Percentiles rank a stretch among this genome's conserved stretches.
These are phyloP conservation scores for Hippoglossus stenolepis DNA, from an alignment of 2,113 vertebrate species.

Conservation along the genomic window DNA sequence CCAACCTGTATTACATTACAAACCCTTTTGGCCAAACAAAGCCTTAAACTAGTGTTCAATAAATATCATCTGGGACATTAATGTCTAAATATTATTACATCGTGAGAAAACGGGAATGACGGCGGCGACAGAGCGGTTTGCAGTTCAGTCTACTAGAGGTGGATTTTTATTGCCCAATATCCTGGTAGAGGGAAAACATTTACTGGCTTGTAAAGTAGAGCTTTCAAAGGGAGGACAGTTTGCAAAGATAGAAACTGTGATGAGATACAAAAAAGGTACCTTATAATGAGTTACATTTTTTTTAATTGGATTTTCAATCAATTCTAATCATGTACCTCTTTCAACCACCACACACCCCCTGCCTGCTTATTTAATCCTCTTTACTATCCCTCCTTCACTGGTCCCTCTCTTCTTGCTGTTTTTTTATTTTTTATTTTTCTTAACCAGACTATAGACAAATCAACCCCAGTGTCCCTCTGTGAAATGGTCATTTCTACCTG, in stretches of 20 bases:
- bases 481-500: conserved; percentile 44
- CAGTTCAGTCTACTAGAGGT: conserved; percentile 51
- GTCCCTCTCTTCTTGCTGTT: neutral
- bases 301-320: conserved; percentile 46
- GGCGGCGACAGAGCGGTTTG: conserved; percentile 3
- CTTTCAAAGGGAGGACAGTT: conserved; percentile 38
- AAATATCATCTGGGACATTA: conserved; percentile 58
- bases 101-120: conserved; percentile 25
- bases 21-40: conserved; percentile 43
- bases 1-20: conserved; percentile 32
- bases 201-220: conserved; percentile 54
- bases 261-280: conserved; percentile 43
- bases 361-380: conserved; percentile 17
- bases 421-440: neutral
- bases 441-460: conserved; percentile 42
- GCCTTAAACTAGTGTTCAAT: conserved; percentile 69
- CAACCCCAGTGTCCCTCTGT: conserved; percentile 29
- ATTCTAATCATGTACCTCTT: conserved; percentile 47
- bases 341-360: conserved; percentile 33
- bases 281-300: conserved; percentile 11
- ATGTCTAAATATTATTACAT: conserved; percentile 31
- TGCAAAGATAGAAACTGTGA: conserved; percentile 47
- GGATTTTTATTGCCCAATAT: conserved; percentile 51
- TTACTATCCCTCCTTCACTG: conserved; percentile 10
- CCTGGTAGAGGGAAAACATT: conserved; percentile 33